A percentile compares a stretch with the other conserved stretches of the same genome.
phyloP scores from a whole-genome alignment of 2,797 vertebrate genomes.

The Phoeniculus purpureus region DNA sequence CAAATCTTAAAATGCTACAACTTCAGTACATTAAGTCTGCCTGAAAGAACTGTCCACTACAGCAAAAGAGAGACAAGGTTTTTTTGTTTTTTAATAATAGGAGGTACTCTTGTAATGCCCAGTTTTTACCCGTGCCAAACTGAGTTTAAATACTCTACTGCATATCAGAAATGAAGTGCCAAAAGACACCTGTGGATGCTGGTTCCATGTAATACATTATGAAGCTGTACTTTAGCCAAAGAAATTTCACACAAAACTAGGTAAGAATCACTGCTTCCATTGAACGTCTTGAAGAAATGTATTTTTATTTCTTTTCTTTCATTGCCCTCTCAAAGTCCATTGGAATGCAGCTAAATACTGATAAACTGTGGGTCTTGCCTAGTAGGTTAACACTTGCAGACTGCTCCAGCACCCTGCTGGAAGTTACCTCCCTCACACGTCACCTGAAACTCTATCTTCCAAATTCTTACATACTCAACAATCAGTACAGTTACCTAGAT shows the following conservation, averaged over 20 bases:
- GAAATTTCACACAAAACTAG: not conserved
- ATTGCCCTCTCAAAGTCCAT: not conserved
- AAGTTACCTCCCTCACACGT: not conserved
- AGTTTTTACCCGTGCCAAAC: not conserved
- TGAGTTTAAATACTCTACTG: not conserved
- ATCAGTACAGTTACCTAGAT: not conserved
- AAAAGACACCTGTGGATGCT: not conserved
- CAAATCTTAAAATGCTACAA: slow-evolving; percentile 16
- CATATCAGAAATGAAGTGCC: not conserved
- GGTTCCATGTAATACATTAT: not conserved
- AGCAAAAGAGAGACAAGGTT: not conserved
- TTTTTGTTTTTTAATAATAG: not conserved
- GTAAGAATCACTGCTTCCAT: not conserved
- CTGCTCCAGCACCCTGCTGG: not conserved
- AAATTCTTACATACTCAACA: not conserved
- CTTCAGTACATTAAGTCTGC: not conserved
- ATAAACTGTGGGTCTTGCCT: not conserved
- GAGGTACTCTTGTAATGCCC: not conserved
- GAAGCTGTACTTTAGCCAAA: not conserved
- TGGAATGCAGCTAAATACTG: not conserved
- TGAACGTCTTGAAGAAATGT: not conserved
- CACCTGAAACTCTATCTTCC: not conserved
- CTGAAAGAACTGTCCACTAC: not conserved
- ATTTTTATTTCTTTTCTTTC: not conserved
- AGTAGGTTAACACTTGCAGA: not conserved